Percentiles rank a stretch among this genome's conserved stretches.
These are phyloP conservation scores for human (Homo sapiens) DNA, from an alignment of 2,113 vertebrate species.

Conservation along the genomic window GRCh38 chr18:49329501-49330000, in stretches of 20 bases:
- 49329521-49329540: not conserved
- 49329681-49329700: not conserved
- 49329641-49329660: not conserved
- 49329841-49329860: not conserved
- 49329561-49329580: not conserved
- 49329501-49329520: not conserved
- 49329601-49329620: not conserved
- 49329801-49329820: not conserved
- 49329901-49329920: constrained; percentile 26
- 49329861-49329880: not conserved
- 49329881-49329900: constrained; percentile 8
- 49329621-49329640: not conserved
- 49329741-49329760: not conserved
- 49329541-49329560: not conserved
- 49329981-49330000: not conserved
- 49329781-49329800: not conserved
- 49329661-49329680: not conserved
- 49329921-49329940: constrained; percentile 27
- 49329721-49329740: constrained; percentile 32
- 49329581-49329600: not conserved
- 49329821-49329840: constrained; percentile 12
- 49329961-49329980: constrained; percentile 19
- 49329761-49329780: constrained; percentile 28
- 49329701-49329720: not conserved
- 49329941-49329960: not conserved